Evolutionary conservation across 2,888 invertebrate species (phyloP).

Genomic region (Rugalucina vietnamica): DNA sequence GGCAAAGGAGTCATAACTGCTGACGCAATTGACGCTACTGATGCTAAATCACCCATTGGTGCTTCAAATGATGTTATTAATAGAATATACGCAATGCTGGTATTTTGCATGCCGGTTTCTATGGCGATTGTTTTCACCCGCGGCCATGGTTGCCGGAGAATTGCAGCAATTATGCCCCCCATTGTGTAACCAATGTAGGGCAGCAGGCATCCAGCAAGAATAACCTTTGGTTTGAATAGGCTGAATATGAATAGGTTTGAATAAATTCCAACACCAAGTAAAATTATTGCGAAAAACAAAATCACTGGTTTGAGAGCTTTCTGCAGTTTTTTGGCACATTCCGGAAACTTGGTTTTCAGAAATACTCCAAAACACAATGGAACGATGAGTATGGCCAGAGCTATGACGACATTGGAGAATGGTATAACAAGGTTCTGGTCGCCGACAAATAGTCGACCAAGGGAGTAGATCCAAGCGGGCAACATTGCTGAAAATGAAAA

Average conservation of each 20-base stretch:
- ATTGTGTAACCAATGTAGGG: slow-evolving; percentile 81
- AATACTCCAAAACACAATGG: slow-evolving; percentile 87
- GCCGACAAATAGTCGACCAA: slow-evolving; percentile 90
- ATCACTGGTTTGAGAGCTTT: slow-evolving; percentile 93
- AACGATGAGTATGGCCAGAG: slow-evolving; percentile 90
- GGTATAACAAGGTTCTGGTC: slow-evolving; percentile 89
- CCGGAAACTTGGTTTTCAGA: slow-evolving; percentile 85
- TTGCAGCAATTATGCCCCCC: slow-evolving; percentile 73
- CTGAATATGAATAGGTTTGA: slow-evolving; percentile 96
- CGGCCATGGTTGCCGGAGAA: slow-evolving; percentile 73
- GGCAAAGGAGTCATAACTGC: slow-evolving; percentile 98
- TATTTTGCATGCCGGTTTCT: slow-evolving; percentile 94
- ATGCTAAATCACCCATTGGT: slow-evolving; percentile 94
- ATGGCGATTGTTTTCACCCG: slow-evolving; percentile 90
- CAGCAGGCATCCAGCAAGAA: slow-evolving; percentile 77
- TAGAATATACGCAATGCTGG: slow-evolving; percentile 95
- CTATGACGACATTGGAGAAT: slow-evolving; percentile 90
- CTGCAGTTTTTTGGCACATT: slow-evolving; percentile 86
- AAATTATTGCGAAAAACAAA: slow-evolving; percentile 91
- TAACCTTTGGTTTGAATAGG: slow-evolving; percentile 88
- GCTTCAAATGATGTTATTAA: slow-evolving; percentile 92
- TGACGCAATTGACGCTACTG: slow-evolving; percentile 85
- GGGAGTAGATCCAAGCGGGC: slow-evolving; percentile 95
- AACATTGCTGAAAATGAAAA: slow-evolving; percentile 88
- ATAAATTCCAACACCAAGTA: slow-evolving; percentile 93